phyloP scores from a whole-genome alignment of 2,113 vertebrate genomes.

The Rhabdomys dilectus region DNA sequence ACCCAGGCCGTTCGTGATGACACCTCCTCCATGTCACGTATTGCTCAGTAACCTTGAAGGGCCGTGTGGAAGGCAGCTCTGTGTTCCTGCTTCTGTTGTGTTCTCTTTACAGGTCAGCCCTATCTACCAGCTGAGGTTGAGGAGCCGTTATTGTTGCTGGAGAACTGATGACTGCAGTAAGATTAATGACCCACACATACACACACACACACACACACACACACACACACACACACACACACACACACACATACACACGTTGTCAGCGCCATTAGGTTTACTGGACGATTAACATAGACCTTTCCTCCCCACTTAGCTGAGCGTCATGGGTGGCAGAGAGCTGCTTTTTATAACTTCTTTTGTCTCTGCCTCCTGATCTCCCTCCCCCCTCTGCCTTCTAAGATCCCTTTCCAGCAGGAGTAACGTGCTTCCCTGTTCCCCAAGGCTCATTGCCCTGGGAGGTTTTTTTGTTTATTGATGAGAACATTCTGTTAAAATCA shows the following conservation, averaged over 20 bases:
- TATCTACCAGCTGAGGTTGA: not conserved
- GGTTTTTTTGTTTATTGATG: not conserved
- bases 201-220: too few relatives aligned
- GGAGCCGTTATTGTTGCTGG: not conserved
- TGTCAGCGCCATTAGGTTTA: not conserved
- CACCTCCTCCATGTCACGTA: not conserved
- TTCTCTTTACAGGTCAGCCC: not conserved
- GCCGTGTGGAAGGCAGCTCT: rapidly evolving
- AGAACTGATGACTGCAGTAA: not conserved
- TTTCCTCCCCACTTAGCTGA: not conserved
- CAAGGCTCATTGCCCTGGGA: not conserved
- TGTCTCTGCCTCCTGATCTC: not conserved
- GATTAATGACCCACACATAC: not conserved
- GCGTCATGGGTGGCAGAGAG: not conserved
- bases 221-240: too few relatives aligned
- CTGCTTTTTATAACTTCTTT: not conserved
- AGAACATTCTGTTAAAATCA: not conserved
- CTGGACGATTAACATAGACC: not conserved
- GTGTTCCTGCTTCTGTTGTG: not conserved
- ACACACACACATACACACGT: too few relatives aligned
- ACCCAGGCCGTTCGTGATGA: too few relatives aligned
- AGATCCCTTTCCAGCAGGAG: not conserved
- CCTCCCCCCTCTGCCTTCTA: not conserved
- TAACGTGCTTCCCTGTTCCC: not conserved
- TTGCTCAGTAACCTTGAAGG: not conserved